Conservation (phyloP, 1,140 invertebrate species). For the Chironomus tepperi region DNA sequence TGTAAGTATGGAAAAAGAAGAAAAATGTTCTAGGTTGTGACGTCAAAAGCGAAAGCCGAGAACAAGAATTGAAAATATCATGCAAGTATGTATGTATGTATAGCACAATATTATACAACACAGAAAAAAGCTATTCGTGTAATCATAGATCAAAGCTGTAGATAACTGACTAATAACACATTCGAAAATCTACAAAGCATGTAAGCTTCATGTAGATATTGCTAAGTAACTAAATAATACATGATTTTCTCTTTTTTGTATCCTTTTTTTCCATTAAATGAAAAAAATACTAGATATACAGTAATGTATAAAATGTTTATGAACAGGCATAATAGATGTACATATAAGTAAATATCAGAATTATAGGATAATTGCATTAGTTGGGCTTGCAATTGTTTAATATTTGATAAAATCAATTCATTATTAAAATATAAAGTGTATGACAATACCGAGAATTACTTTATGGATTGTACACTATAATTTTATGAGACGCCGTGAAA, state of each 20-base stretch:
- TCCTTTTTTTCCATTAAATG: background rate
- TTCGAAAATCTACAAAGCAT: conserved; percentile 7
- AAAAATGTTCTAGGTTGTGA: background rate
- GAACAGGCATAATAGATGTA: background rate
- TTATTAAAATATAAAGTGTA: too few relatives aligned
- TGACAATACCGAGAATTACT: too few relatives aligned
- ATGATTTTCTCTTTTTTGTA: background rate
- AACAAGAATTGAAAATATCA: conserved; percentile 2
- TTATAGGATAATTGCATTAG: background rate
- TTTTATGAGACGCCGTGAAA: too few relatives aligned
- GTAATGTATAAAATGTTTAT: background rate
- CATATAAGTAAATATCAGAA: too few relatives aligned
- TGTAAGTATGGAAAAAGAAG: too few relatives aligned
- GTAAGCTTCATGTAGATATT: background rate
- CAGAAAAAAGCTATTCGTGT: conserved; percentile 1
- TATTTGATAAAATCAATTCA: background rate
- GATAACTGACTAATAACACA: conserved; percentile 8
- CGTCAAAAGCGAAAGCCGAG: background rate
- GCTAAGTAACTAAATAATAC: conserved; percentile 1
- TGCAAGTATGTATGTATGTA: background rate
- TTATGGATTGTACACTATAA: too few relatives aligned
- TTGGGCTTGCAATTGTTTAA: conserved; percentile 1
- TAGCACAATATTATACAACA: background rate
- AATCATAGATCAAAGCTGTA: conserved; percentile 1
- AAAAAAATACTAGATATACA: background rate